A percentile compares a stretch with the other conserved stretches of the same genome.
Conservation (phyloP, 2,797 vertebrate genomes). For the Premnoplex brunnescens region DNA sequence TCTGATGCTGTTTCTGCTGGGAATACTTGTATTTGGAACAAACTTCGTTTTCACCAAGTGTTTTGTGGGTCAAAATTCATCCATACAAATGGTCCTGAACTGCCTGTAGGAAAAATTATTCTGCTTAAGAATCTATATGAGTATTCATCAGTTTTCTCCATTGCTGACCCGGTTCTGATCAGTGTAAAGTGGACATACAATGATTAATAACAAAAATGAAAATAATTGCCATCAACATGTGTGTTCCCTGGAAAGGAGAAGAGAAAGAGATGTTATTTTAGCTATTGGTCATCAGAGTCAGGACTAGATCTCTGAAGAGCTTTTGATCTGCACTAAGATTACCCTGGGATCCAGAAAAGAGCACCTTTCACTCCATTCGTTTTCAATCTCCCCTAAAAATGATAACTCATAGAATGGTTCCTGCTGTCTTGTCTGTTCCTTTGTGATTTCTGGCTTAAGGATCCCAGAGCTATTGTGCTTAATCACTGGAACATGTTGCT, state of each 20-base stretch:
- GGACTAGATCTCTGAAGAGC: constrained; percentile 55
- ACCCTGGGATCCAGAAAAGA: constrained; percentile 54
- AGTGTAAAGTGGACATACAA: background rate
- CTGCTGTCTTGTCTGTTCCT: constrained; percentile 72
- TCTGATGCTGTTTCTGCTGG: background rate
- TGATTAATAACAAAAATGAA: background rate
- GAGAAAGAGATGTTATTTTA: constrained; percentile 60
- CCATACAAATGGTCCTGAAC: background rate
- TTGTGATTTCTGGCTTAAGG: constrained; percentile 74
- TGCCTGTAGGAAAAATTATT: background rate
- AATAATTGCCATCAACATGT: background rate
- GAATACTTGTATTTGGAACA: background rate
- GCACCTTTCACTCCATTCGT: constrained; percentile 59
- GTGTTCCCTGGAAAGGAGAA: background rate
- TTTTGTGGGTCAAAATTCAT: background rate
- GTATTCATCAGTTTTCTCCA: background rate
- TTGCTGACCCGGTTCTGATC: background rate
- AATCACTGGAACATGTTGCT: constrained; percentile 71
- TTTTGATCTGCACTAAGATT: constrained; percentile 67
- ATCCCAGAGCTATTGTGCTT: constrained; percentile 79
- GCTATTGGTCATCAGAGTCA: constrained; percentile 53
- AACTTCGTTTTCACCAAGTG: background rate
- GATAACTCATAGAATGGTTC: constrained; percentile 76
- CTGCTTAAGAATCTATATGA: background rate
- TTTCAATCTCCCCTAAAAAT: constrained; percentile 73